Evolutionary conservation across 2,888 invertebrate species (phyloP), one percentile per base, ranked within the genome.

Genomic region (Mesochorus sp.): DNA sequence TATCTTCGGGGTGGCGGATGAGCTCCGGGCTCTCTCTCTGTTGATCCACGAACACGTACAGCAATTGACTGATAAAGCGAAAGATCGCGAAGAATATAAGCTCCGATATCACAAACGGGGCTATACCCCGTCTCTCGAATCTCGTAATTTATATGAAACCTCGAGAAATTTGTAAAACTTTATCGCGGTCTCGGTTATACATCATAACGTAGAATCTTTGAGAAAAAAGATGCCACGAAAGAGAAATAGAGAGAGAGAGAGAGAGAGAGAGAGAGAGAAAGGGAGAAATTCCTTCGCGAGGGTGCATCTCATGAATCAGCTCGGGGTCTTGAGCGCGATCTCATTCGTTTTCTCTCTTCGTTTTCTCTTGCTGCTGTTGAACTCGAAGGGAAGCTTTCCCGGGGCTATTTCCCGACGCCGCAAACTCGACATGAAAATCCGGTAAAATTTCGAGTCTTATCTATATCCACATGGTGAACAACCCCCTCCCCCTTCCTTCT

Each of bases 81-180:
- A 42, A 51, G 53, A 62, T 53, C 28, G 19, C 12, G 64, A 8
- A 42, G 51, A 51, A 67, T 61, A 61, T 67, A 71, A 71, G 64
- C 44, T 61, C 59, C 24, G 44, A 67, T 72, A 72, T 72, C 72
- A 26, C 51, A 24, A 66, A 53, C n/a, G n/a, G n/a, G n/a, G n/a
- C n/a, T n/a, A n/a, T n/a, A n/a, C n/a, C n/a, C n/a, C n/a, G n/a
- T 26, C 19, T 67, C 61, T 77, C 39, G 14, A 72, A 70, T 74
- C 76, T 68, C 73, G 66, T 81, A 71, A 79, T 71, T 79, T n/a
- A n/a, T 73, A 79, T 77, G 71, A 47, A 71, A 53, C 59, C 57
- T 37, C 42, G 62, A 67, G 57, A 57, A 81, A 81, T 81, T 76
- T 79, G 74, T 76, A 74, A 81, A 79, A 79, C 79, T 81, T 81